phyloP scores from a whole-genome alignment of 2,888 invertebrate species.

The Penaeus monodon region DNA sequence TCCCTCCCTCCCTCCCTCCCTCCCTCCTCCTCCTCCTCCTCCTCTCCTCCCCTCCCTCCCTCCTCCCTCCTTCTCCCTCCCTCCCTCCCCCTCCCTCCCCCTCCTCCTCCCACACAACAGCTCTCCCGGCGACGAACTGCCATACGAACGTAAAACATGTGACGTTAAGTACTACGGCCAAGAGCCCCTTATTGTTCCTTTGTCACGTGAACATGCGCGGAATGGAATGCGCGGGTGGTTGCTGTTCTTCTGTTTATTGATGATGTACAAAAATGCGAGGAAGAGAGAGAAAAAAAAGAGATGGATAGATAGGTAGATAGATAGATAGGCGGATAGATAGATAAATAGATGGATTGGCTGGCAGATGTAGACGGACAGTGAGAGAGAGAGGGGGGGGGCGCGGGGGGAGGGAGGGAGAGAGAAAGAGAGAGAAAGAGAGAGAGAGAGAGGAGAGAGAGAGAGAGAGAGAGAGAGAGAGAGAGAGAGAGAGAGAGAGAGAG shows the following conservation, averaged over 20 bases:
- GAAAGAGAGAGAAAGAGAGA: neutral
- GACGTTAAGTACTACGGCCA: no score
- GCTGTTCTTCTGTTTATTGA: no score
- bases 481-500: neutral
- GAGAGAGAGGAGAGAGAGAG: neutral
- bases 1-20: neutral
- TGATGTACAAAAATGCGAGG: neutral
- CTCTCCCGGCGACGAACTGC: constrained; percentile 15
- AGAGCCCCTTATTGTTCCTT: no score
- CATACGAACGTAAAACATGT: constrained; percentile 3
- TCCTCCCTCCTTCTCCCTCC: neutral
- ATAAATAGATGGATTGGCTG: neutral
- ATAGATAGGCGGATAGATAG: neutral
- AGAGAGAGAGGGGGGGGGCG: neutral
- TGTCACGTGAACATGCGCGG: no score
- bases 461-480: neutral
- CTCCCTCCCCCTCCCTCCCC: neutral
- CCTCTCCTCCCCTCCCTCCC: neutral
- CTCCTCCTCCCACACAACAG: neutral
- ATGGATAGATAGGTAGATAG: neutral
- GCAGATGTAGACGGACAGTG: no score
- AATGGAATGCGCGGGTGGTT: no score
- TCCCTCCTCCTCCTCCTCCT: neutral
- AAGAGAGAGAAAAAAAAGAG: neutral
- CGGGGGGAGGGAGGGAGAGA: neutral